These are phyloP conservation scores for Diadumene lineata DNA, from an alignment of 92 coral and sea anemone genomes.

Conservation along the genomic window DNA sequence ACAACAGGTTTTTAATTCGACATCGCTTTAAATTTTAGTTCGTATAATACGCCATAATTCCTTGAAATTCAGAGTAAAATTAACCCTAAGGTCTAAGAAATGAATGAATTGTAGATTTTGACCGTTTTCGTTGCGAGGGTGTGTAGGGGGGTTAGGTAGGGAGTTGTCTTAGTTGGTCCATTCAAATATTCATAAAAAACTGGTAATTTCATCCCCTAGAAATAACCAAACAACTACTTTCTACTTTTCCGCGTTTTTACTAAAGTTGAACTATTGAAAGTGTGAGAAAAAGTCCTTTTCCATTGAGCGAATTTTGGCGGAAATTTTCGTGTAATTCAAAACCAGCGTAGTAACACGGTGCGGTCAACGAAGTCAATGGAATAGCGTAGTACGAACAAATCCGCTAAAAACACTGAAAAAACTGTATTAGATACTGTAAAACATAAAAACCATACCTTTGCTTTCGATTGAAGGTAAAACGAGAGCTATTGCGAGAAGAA, in stretches of 20 bases:
- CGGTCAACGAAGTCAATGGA: neutral
- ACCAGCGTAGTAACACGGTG: neutral
- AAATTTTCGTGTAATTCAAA: conserved; percentile 26
- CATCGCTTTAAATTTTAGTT: neutral
- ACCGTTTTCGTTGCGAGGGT: conserved; percentile 23
- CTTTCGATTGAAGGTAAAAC: conserved; percentile 25
- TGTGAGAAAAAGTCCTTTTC: neutral
- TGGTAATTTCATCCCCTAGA: neutral
- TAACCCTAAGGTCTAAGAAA: neutral
- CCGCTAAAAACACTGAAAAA: conserved; percentile 6
- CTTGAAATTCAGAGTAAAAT: neutral
- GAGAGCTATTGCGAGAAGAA: neutral
- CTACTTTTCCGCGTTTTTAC: neutral
- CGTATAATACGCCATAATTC: neutral
- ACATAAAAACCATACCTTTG: conserved; percentile 17
- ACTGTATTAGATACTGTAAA: neutral
- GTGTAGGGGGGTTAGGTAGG: conserved; percentile 41
- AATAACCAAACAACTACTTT: neutral
- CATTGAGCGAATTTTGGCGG: conserved; percentile 27
- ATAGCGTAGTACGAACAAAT: conserved; percentile 22
- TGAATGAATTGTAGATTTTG: neutral
- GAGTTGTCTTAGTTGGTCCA: conserved; percentile 29
- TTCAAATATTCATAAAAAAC: conserved; percentile 30
- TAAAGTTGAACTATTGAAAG: neutral
- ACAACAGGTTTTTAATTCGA: conserved; percentile 1